Percentiles rank a stretch among this genome's conserved stretches.
Conservation (phyloP, 2,888 invertebrate species). For the Thumatha senex region DNA sequence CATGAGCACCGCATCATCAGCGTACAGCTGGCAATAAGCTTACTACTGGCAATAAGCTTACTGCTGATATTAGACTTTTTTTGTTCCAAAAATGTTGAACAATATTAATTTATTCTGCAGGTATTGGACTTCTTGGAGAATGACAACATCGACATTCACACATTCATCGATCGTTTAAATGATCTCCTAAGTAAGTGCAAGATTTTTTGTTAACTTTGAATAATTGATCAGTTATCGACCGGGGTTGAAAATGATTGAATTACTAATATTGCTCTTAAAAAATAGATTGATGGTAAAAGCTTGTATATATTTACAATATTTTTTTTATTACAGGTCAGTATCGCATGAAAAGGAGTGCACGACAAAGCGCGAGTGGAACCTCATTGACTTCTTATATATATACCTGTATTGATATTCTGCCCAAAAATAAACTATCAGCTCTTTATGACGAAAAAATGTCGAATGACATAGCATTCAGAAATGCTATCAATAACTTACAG, state of each 20-base stretch:
- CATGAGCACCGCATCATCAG: too few relatives aligned
- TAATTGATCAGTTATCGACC: not conserved
- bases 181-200: constrained; percentile 14
- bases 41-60: too few relatives aligned
- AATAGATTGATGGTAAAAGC: too few relatives aligned
- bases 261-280: too few relatives aligned
- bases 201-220: not conserved
- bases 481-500: constrained; percentile 57
- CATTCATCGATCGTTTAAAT: constrained; percentile 40
- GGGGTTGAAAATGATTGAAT: not conserved
- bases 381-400: constrained; percentile 51
- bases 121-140: constrained; percentile 66
- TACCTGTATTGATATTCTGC: constrained; percentile 50
- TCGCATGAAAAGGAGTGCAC: constrained; percentile 19
- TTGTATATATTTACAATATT: not conserved
- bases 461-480: constrained; percentile 58
- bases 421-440: constrained; percentile 55
- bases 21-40: too few relatives aligned
- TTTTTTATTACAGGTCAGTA: constrained; percentile 22
- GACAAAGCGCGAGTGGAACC: constrained; percentile 46
- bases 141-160: constrained; percentile 66
- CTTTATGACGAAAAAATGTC: constrained; percentile 61
- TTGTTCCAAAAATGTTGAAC: too few relatives aligned
- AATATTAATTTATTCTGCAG: constrained; percentile 45
- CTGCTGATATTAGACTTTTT: too few relatives aligned